Percentiles rank a stretch among this genome's conserved stretches.
phyloP scores from a whole-genome alignment of 37 sponge, comb jelly and placozoan species.

The Halichondria panicea region DNA sequence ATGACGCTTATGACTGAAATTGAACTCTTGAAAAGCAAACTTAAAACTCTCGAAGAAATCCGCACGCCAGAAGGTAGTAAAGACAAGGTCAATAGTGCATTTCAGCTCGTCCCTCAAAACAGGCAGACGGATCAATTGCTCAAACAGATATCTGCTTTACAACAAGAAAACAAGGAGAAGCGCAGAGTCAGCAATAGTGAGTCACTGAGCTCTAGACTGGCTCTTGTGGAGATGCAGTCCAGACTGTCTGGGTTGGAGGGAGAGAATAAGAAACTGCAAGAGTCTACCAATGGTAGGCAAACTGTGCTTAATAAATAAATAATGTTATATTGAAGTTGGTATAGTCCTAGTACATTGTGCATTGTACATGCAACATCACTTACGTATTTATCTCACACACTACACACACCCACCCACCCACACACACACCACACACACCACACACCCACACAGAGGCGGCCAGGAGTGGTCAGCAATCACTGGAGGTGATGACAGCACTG shows the following conservation, averaged over 20 bases:
- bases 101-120: slow-evolving; percentile 12
- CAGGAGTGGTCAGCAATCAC: neutral
- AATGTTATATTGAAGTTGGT: too few relatives aligned
- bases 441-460: too few relatives aligned
- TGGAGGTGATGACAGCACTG: slow-evolving; percentile 9
- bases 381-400: too few relatives aligned
- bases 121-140: slow-evolving; percentile 26
- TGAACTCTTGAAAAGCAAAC: slow-evolving; percentile 24
- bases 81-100: neutral
- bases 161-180: neutral
- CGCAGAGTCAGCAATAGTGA: neutral
- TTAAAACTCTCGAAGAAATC: slow-evolving; percentile 27
- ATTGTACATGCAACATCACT: too few relatives aligned
- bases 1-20: slow-evolving; percentile 54
- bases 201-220: neutral
- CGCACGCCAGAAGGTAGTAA: neutral
- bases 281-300: neutral
- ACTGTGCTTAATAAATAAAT: too few relatives aligned
- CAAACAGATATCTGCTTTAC: slow-evolving; percentile 12
- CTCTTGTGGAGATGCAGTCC: slow-evolving; percentile 8
- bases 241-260: slow-evolving; percentile 20
- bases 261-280: slow-evolving; percentile 37
- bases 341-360: too few relatives aligned
- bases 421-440: too few relatives aligned
- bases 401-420: too few relatives aligned